Evolutionary conservation across 1,140 invertebrate genomes (phyloP), one percentile per base, ranked within the genome.

Genomic region (Pseudomyrmex pallidus): DNA sequence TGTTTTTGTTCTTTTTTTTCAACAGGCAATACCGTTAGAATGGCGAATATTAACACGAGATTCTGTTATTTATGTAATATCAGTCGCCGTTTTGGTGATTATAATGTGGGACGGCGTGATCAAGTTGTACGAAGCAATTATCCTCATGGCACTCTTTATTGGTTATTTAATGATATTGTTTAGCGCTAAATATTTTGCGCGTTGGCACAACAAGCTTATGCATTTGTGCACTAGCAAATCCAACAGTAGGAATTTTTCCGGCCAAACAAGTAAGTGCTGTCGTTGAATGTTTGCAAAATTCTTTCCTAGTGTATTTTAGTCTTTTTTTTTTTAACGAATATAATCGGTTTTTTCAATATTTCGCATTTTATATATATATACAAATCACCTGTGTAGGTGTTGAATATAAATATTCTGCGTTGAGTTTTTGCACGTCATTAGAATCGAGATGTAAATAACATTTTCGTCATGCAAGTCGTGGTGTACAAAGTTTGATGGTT

Each of bases 11-110:
- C 35, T 20, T 15, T 17, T 13, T 13, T 0, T 52, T 17, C 94
- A 95, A 8, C 92, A 98, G 98, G 96, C 96, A 0, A 97, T 98
- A n/a, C 93, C 96, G 86, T 94, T 99, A 35, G 96, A 98, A 89
- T 96, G 96, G 95, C 97, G 96, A 95, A 98, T 98, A 2, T 95
- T 99, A 22, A 96, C 97, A 0, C 94, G 98, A 86, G 98, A 99
- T 90, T 97, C 97, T 77, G 90, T 96, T 10, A 97, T 98, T 74
- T 99, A 99, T 90, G 95, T 96, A 8, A 90, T 98, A 8, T 97
- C 98, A 22, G 96, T 99, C 0, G 93, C 95, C 2, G 95, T 97
- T 3, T 92, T 99, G 54, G 96, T 98, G 1, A 87, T 95, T 0
- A 95, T 98, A 22, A 97, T 98, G 72, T 97, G 96, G 95, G 98